Evolutionary conservation across 1,140 invertebrate genomes (phyloP), one percentile per base, ranked within the genome.

Genomic region (Leucophenga varia): DNA sequence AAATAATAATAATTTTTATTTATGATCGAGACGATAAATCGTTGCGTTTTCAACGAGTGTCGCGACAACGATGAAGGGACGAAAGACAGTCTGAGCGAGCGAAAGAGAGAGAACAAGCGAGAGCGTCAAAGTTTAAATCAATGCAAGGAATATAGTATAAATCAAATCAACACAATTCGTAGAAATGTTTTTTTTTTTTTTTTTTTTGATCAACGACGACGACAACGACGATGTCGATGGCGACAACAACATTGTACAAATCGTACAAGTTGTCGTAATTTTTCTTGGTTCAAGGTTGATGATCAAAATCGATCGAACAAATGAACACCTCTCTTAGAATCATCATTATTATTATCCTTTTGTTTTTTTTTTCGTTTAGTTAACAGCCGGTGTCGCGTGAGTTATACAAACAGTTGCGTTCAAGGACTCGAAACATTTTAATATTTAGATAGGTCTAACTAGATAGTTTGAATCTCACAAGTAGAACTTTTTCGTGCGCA

Each of bases 111-210:
- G n/a, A n/a, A n/a, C n/a, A n/a, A n/a, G n/a, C n/a, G n/a, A n/a
- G n/a, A n/a, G n/a, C n/a, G n/a, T n/a, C n/a, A n/a, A n/a, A n/a
- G 45, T 52, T 65, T 51, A 59, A 65, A 65, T 6, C 34, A 12
- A 17, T 7, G 19, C 34, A 37, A 18, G 14, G 21, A 36, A 30
- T 20, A 13, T 6, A n/a, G 31, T 22, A 38, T 70, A 70, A 70
- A 70, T 70, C 65, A 70, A 70, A 68, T 70, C 65, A 71, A 67
- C 63, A 70, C 67, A 59, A 68, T 68, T 67, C 63, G 64, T 46
- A 67, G 63, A 68, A 65, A 67, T 56, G 52, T n/a, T n/a, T n/a
- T n/a, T n/a, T n/a, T n/a, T n/a, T n/a, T n/a, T n/a, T n/a, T n/a
- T n/a, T n/a, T n/a, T n/a, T n/a, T n/a, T n/a, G n/a, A n/a, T n/a